phyloP scores from a whole-genome alignment of 53 echinoderm and acorn worm species.

The Henricia sp. region DNA sequence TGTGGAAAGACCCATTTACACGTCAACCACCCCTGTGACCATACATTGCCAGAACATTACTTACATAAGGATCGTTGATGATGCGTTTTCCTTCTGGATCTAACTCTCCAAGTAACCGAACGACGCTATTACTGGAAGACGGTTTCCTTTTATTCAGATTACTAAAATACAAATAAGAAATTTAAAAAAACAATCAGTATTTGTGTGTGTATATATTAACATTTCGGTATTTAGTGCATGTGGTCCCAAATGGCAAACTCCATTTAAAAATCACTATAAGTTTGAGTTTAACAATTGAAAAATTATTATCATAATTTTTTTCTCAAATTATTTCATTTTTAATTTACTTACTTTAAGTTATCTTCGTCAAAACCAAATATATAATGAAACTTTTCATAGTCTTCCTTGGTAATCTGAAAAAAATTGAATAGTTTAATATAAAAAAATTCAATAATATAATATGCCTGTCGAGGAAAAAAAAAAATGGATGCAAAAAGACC shows the following conservation, averaged over 20 bases:
- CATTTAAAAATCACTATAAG: no score
- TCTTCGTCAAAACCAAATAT: constrained; percentile 87
- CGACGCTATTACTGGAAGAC: constrained; percentile 9
- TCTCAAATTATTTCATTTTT: not conserved
- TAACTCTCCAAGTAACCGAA: constrained; percentile 41
- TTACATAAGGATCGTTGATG: constrained; percentile 60
- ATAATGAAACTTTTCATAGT: constrained; percentile 79
- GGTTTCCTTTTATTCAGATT: constrained; percentile 37
- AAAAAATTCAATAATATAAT: not conserved
- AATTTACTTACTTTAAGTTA: constrained; percentile 77
- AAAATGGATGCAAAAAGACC: no score
- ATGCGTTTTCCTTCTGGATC: constrained; percentile 43
- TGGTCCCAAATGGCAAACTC: no score
- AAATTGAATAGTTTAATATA: not conserved
- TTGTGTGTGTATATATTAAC: not conserved
- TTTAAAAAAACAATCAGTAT: not conserved
- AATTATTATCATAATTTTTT: not conserved
- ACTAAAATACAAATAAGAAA: constrained; percentile 3
- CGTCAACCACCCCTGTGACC: no score
- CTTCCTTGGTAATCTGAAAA: constrained; percentile 76
- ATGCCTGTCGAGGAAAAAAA: no score
- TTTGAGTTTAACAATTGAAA: not conserved
- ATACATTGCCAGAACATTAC: not conserved
- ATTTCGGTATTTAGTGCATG: not conserved
- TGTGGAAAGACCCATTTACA: no score